A percentile compares a stretch with the other conserved stretches of the same genome.
Evolutionary conservation across 37 sponge, comb jelly and placozoan species (phyloP).

Genomic region (Eunapius fragilis): DNA sequence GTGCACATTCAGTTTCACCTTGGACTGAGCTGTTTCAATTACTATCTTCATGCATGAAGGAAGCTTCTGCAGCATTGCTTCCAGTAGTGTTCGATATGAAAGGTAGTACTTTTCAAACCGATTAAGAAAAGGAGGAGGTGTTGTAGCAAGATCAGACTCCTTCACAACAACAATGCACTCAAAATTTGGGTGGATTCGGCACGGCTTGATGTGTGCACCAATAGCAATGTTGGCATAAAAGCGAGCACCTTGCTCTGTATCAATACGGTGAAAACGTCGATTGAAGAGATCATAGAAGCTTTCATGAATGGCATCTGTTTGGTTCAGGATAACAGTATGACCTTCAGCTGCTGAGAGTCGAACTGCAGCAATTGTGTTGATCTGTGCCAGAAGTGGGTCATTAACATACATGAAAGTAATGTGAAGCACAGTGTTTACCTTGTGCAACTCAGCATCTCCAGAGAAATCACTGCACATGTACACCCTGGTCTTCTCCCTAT

Average conservation of each 20-base stretch:
- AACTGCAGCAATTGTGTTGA: slow-evolving; percentile 78
- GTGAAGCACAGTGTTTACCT: slow-evolving; percentile 11
- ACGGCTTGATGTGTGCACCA: slow-evolving; percentile 82
- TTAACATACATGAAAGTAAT: background rate
- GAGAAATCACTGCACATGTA: slow-evolving; percentile 84
- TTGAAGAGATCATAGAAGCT: slow-evolving; percentile 93
- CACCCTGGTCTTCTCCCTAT: slow-evolving; percentile 48
- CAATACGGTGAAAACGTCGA: slow-evolving; percentile 74
- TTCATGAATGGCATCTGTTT: slow-evolving; percentile 87
- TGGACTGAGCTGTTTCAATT: slow-evolving; percentile 44
- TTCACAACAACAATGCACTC: slow-evolving; percentile 84
- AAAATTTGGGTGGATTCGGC: slow-evolving; percentile 75
- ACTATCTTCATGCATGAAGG: slow-evolving; percentile 68
- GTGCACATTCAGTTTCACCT: slow-evolving; percentile 41
- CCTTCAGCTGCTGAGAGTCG: slow-evolving; percentile 79
- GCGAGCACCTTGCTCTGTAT: slow-evolving; percentile 57
- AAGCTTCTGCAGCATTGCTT: slow-evolving; percentile 57
- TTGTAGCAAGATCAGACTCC: slow-evolving; percentile 62
- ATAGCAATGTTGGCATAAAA: slow-evolving; percentile 89
- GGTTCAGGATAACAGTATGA: slow-evolving; percentile 83
- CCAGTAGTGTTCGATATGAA: slow-evolving; percentile 67
- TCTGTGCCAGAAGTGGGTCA: slow-evolving; percentile 18
- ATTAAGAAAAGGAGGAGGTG: slow-evolving; percentile 90
- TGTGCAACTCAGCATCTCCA: slow-evolving; percentile 79
- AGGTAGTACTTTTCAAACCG: slow-evolving; percentile 89